A percentile compares a stretch with the other conserved stretches of the same genome.
These are phyloP conservation scores for Dysmachus trigonus DNA, from an alignment of 2,888 invertebrate species.

Conservation along the genomic window DNA sequence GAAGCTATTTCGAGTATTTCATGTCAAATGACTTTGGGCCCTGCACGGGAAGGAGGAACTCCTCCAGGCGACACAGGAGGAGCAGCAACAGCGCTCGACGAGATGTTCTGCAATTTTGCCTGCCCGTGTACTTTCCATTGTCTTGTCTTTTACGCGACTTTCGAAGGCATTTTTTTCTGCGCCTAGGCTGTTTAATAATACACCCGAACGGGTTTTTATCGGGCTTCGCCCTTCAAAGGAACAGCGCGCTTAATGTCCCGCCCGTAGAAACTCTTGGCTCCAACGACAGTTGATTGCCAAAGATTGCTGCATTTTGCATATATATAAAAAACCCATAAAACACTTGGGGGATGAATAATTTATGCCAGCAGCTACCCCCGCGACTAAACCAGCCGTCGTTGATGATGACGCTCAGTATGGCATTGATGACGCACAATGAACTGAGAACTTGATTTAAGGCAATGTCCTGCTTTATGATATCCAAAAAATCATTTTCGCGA, in stretches of 20 bases:
- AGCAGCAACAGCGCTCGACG: neutral
- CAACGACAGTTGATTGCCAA: constrained; percentile 15
- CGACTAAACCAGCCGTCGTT: neutral
- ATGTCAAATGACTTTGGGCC: constrained; percentile 44
- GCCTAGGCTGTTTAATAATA: neutral
- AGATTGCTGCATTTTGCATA: constrained; percentile 29
- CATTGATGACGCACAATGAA: neutral
- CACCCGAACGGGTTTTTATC: constrained; percentile 12
- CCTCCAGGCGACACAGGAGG: neutral
- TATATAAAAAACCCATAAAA: neutral
- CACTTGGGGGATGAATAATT: constrained; percentile 8
- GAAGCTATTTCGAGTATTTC: constrained; percentile 47
- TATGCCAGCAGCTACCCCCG: neutral
- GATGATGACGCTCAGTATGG: neutral
- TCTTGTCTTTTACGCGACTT: constrained; percentile 19
- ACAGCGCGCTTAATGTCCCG: neutral
- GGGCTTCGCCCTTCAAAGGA: neutral
- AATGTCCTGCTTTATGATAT: too few relatives aligned
- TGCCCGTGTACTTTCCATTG: constrained; percentile 13
- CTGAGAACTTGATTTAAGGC: too few relatives aligned
- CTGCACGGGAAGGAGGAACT: neutral
- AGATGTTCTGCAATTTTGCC: constrained; percentile 29
- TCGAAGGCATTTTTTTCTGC: constrained; percentile 20
- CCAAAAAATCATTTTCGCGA: too few relatives aligned
- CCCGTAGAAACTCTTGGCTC: neutral